Percentiles rank a stretch among this genome's conserved stretches.
Evolutionary conservation across 1,140 invertebrate species (phyloP).

Genomic region (Sinella curviseta): DNA sequence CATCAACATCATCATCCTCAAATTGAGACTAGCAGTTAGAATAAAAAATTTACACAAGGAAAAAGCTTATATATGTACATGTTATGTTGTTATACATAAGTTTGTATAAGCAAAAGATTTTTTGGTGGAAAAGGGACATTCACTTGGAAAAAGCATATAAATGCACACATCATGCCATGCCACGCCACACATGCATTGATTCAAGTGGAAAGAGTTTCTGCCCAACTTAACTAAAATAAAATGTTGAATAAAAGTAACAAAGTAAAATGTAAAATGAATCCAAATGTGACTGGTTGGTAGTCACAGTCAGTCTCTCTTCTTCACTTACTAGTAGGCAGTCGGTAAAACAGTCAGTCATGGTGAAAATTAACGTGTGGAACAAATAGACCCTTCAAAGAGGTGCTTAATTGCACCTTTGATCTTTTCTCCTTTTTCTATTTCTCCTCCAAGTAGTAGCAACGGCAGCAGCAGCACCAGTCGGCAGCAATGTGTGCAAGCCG

Average conservation of each 20-base stretch:
- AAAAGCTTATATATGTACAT: not conserved
- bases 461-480: not conserved
- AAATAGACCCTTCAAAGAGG: constrained; percentile 38
- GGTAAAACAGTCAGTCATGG: constrained; percentile 31
- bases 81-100: too few species aligned
- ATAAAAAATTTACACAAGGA: not conserved
- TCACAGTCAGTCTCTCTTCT: not conserved
- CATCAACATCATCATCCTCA: not conserved
- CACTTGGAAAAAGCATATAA: not conserved
- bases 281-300: not conserved
- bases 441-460: not conserved
- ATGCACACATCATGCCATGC: not conserved
- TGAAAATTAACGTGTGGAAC: constrained; percentile 42
- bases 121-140: not conserved
- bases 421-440: constrained; percentile 37
- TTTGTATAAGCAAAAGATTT: not conserved
- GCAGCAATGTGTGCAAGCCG: too few species aligned
- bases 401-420: constrained; percentile 47
- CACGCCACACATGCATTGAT: constrained; percentile 10
- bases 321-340: not conserved
- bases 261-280: constrained; percentile 20
- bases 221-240: constrained; percentile 16
- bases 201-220: constrained; percentile 7
- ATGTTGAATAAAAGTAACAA: constrained; percentile 10
- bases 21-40: not conserved